phyloP scores from a whole-genome alignment of 2,113 vertebrate genomes.

The Synodontis membranacea region DNA sequence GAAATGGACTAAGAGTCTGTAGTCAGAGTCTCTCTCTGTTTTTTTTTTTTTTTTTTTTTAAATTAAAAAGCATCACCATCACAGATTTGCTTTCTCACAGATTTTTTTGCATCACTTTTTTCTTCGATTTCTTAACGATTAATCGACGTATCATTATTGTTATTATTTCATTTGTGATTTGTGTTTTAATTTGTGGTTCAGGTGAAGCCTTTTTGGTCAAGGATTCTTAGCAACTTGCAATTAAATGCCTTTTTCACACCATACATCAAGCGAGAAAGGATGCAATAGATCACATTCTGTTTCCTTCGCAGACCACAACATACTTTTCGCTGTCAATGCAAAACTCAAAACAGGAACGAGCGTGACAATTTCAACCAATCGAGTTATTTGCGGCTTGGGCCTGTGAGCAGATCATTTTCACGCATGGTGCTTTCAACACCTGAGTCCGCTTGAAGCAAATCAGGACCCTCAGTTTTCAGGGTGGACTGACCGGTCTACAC shows the following conservation, averaged over 20 bases:
- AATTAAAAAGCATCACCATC: background rate
- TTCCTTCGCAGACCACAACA: background rate
- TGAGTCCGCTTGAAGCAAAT: background rate
- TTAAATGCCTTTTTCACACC: background rate
- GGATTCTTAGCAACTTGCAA: background rate
- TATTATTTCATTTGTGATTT: background rate
- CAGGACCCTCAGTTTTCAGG: background rate
- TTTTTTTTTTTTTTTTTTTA: no score
- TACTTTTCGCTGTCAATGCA: background rate
- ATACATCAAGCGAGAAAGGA: background rate
- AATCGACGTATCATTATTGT: background rate
- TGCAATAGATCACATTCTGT: background rate
- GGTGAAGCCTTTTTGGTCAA: background rate
- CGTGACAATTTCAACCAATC: background rate
- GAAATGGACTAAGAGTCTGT: background rate
- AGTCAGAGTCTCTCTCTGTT: background rate
- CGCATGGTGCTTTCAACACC: slow-evolving; percentile 6
- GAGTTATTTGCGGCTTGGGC: background rate
- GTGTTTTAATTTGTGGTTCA: background rate
- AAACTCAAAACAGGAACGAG: background rate
- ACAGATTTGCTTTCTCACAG: background rate
- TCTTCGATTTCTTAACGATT: background rate
- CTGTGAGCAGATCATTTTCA: background rate
- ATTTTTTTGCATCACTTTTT: background rate
- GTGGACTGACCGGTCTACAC: background rate